Evolutionary conservation across 2,113 vertebrate genomes (phyloP), one percentile per base, ranked within the genome.

Genomic region (Lycocorax pyrrhopterus): DNA sequence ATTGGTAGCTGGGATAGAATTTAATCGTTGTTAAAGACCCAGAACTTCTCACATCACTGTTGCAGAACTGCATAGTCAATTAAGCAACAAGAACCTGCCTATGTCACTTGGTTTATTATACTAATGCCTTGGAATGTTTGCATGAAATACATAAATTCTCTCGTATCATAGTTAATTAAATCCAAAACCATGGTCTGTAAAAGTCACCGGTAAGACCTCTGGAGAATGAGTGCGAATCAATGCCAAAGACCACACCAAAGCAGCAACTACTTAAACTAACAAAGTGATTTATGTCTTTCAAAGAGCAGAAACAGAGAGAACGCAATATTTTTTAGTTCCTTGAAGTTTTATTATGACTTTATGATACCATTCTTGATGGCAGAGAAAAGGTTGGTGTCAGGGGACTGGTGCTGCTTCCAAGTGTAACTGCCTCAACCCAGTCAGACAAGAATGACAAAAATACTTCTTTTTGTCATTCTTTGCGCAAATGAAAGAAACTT

Each of bases 401-500:
- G 94, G 95, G 96, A 95, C 75, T 53, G 90, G 52, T 58, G 56
- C 73, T 95, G 63, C 87, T 96, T 97, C 94, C 90, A 97, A 96
- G 95, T 94, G n/a, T 78, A 96, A 91, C 93, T 43, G 41, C 89
- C 81, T 97, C 94, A 92, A 96, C 90, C 94, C 97, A 96, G 62
- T 74, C 76, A 96, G 92, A 96, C 30, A 72, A 91, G 68, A 94
- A 93, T 94, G 95, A 97, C 91, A 97, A 97, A 97, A 97, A 89
- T 66, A 95, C 66, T 94, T 91, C 79, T 93, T 96, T 97, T 99
- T 99, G 98, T 98, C 98, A 98, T 98, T 98, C 98, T 98, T 98
- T 96, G 98, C 52, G 51, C 98, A 98, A 98, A 99, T 98, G 99
- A 99, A 99, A 99, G 99, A 99, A 99, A 98, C 99, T 99, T 99